Evolutionary conservation across 2,888 invertebrate genomes (phyloP), one percentile per base, ranked within the genome.

Genomic region (Watsonalla cultraria): DNA sequence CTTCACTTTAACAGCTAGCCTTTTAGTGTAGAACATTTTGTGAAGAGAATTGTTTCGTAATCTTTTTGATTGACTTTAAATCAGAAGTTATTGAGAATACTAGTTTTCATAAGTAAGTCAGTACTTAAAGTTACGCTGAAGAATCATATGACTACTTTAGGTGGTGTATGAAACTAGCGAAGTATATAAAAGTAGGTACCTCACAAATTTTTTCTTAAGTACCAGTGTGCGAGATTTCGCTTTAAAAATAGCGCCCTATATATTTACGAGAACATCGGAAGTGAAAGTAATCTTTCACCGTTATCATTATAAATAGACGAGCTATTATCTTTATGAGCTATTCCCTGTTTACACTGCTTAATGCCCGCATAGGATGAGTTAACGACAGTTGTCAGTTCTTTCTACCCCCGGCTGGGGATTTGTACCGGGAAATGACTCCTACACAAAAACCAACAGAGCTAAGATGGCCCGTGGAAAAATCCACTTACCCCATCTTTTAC

Each of bases 381-480:
- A 88, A 90, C 85, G 86, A 81, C 86, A 83, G 85, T 88, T 87
- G 80, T 81, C 86, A 83, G 82, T 84, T 85, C 76, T 78, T 85
- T 33, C 74, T 78, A 73, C 81, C 82, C 84, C 72, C 69, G 66
- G 66, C 72, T 64, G 66, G 81, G 79, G 84, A 79, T 74, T 78
- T 74, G 74, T 77, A 69, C 70, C 64, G 68, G 72, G 74, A 79
- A 82, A 80, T 73, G 72, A 67, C 66, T 74, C 68, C 65, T 61
- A 55, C 57, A 61, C 58, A 59, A 52, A 60, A 64, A 59, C 87
- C 82, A 80, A 57, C 62, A 55, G 24, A 24, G 24, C 24, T 24
- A 59, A 71, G 45, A 51, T 52, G 69, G 82, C 82, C 57, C 63
- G 56, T 48, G 47, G 63, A 57, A 69, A 71, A 69, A 62, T 61